Percentiles rank a stretch among this genome's conserved stretches.
Evolutionary conservation across 2,888 invertebrate genomes (phyloP).

Genomic region (Mycalesis mineus): DNA sequence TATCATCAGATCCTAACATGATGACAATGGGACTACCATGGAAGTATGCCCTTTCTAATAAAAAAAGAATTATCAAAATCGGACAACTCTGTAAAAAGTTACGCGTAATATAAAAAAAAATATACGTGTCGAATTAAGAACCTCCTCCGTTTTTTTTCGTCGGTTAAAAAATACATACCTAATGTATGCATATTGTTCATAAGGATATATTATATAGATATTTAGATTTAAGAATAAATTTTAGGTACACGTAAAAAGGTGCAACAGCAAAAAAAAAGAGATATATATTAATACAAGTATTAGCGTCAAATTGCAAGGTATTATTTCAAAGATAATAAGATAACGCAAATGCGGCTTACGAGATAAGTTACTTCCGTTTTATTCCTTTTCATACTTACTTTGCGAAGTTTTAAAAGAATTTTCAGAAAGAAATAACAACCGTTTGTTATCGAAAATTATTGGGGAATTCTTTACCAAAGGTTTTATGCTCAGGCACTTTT

Average conservation of each 20-base stretch:
- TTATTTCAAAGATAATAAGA: conserved; percentile 29
- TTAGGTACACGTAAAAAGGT: background rate
- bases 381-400: background rate
- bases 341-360: conserved; percentile 24
- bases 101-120: too few relatives aligned
- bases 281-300: too few relatives aligned
- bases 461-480: background rate
- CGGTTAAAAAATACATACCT: too few relatives aligned
- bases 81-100: too few relatives aligned
- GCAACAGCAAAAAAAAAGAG: background rate
- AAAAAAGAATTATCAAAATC: too few relatives aligned
- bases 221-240: background rate
- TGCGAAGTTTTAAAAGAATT: background rate
- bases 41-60: too few relatives aligned
- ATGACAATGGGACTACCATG: too few relatives aligned
- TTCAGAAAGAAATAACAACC: conserved; percentile 4
- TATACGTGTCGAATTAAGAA: too few relatives aligned
- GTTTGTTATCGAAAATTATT: background rate
- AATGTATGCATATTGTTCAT: too few relatives aligned
- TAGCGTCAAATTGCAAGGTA: conserved; percentile 28
- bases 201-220: too few relatives aligned
- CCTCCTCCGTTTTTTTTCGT: too few relatives aligned
- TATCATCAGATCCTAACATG: too few relatives aligned
- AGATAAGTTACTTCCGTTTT: conserved; percentile 20
- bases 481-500: background rate